Base-by-base conservation (phyloP, 2,888 invertebrate species). In the Deilephila porcellus region DNA sequence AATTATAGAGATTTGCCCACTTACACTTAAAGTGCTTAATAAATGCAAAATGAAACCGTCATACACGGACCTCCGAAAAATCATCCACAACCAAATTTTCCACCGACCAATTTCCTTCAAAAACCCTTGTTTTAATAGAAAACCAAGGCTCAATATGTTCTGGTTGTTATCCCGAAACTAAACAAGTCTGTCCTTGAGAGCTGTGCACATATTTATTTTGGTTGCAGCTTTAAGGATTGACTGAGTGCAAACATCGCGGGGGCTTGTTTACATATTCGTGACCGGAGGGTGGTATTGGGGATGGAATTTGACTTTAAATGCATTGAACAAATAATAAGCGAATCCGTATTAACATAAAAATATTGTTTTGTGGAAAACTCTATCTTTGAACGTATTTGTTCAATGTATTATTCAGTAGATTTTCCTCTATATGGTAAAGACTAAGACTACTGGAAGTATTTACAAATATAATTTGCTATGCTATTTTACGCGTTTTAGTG, bases 191-290 rank as follows among this genome's bases (percentile, higher is more conserved):
- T 86, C 87, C 87, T 91, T 86, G 88, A 93, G 92, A 85, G 91
- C 86, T 86, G 76, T 74, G 85, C 84, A 93, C 81, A 93, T 93
- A 93, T 94, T 94, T 93, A 86, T 91, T 92, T 91, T 90, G 89
- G 85, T 83, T 86, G 83, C 79, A 85, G 82, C 85, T 87, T 89
- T 87, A 81, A 78, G 86, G 88, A 88, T 90, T 86, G 88, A 88
- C 88, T 89, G 80, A 76, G 79, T 91, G 92, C 90, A 92, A 93
- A 92, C 90, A 92, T 84, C 83, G 82, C 82, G 81, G 84, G 83
- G 83, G 81, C 81, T 87, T 88, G 84, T 85, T 86, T 73, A 59
- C 67, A 59, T 37, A 85, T 85, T 83, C 80, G 80, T 78, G 78
- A 77, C 73, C 56, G 52, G 67, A 25, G 71, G 56, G 60, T 45